Percentiles rank a stretch among this genome's conserved stretches.
phyloP scores from a whole-genome alignment of 1,140 invertebrate species.

The Agraylea sexmaculata region DNA sequence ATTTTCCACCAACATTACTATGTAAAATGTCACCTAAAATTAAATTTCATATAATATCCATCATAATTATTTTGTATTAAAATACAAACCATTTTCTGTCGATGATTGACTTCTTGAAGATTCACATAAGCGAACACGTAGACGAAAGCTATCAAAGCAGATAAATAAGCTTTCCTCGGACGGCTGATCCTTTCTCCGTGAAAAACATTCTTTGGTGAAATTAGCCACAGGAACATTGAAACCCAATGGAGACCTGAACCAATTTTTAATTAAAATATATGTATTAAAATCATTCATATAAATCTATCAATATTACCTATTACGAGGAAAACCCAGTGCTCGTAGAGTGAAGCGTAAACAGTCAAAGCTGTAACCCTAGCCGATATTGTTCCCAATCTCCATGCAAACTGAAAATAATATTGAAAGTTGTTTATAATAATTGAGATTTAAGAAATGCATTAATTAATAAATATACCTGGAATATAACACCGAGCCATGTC shows the following conservation, averaged over 20 bases:
- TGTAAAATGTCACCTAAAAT: slow-evolving; percentile 65
- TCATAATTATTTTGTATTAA: not conserved
- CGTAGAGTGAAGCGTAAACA: slow-evolving; percentile 75
- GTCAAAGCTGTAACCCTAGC: slow-evolving; percentile 69
- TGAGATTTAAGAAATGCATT: too few relatives aligned
- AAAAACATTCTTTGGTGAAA: slow-evolving; percentile 74
- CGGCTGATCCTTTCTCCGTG: slow-evolving; percentile 63
- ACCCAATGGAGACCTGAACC: slow-evolving; percentile 70
- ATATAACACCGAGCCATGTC: slow-evolving; percentile 82
- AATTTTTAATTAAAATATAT: slow-evolving; percentile 22
- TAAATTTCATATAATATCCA: slow-evolving; percentile 11
- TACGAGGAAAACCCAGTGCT: slow-evolving; percentile 71
- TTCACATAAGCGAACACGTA: slow-evolving; percentile 89
- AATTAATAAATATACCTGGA: slow-evolving; percentile 40
- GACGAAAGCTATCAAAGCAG: slow-evolving; percentile 68
- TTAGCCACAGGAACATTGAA: slow-evolving; percentile 74
- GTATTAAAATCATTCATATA: not conserved
- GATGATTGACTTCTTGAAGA: slow-evolving; percentile 66
- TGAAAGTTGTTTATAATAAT: not conserved
- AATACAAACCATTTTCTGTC: slow-evolving; percentile 58
- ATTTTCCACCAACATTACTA: slow-evolving; percentile 87
- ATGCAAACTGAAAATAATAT: slow-evolving; percentile 48
- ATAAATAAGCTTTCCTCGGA: slow-evolving; percentile 52
- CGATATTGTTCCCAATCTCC: slow-evolving; percentile 76
- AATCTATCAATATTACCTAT: slow-evolving; percentile 33